phyloP scores from a whole-genome alignment of 2,113 vertebrate genomes.

The Papio anubis region DNA sequence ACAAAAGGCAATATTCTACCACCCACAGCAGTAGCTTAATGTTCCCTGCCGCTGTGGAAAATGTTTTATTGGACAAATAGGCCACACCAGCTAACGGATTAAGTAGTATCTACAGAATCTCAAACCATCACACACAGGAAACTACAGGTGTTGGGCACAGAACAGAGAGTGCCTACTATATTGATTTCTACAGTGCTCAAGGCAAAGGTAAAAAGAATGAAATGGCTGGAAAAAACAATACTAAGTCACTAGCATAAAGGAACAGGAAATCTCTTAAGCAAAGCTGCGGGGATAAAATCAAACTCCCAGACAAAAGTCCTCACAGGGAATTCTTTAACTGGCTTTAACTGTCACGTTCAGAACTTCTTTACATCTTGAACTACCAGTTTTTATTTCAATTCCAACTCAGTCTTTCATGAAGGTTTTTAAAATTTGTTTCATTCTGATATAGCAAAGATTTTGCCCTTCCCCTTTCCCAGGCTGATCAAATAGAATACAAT shows the following conservation, averaged over 20 bases:
- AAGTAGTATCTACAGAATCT: slow-evolving; percentile 46
- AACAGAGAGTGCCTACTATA: slow-evolving; percentile 44
- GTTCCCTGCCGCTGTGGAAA: slow-evolving; percentile 52
- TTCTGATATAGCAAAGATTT: slow-evolving; percentile 16
- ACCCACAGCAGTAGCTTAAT: not conserved
- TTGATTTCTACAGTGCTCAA: slow-evolving; percentile 66
- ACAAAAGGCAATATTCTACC: slow-evolving; percentile 60
- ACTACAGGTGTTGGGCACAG: slow-evolving; percentile 50
- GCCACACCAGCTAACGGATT: slow-evolving; percentile 31
- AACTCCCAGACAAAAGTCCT: slow-evolving; percentile 30
- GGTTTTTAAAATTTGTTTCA: not conserved
- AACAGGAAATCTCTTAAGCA: slow-evolving; percentile 59
- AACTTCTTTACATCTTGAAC: not conserved
- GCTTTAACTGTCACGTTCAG: not conserved
- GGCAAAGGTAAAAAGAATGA: slow-evolving; percentile 59
- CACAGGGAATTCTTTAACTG: not conserved
- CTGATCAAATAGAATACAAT: not conserved
- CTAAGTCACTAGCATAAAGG: slow-evolving; percentile 27
- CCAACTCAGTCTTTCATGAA: not conserved
- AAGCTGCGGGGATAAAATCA: slow-evolving; percentile 47
- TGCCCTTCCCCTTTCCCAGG: not conserved
- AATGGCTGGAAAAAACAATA: slow-evolving; percentile 2
- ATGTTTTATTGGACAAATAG: slow-evolving; percentile 61
- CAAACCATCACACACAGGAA: slow-evolving; percentile 29
- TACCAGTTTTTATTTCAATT: not conserved